Base-by-base conservation (phyloP, 2,888 invertebrate genomes). In the Patella caerulea region DNA sequence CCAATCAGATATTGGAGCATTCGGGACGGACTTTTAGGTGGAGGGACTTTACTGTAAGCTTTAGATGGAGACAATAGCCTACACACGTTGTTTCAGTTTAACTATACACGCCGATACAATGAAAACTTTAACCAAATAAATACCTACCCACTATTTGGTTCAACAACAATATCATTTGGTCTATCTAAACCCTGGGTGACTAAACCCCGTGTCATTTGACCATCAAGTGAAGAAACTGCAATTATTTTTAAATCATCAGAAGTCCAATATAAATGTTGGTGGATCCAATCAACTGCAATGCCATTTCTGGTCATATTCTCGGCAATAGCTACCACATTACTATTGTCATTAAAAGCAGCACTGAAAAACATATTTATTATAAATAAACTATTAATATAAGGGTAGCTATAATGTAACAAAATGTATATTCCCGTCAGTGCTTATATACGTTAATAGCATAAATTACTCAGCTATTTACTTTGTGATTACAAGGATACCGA, bases 271-370 rank as follows among this genome's bases (percentile, higher is more conserved):
- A 99, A 95, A 89, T 98, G 97, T 92, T 96, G 96, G 93, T 98
- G 98, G 81, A 99, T 95, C 99, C 99, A 99, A 92, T 99, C 99
- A 19, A 98, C 96, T 3, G 99, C 98, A 80, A 99, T 93, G 3
- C 98, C 99, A 92, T 99, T 97, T 79, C 95, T 96, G 76, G 97
- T 93, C 88, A 96, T 72, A 7, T 78, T 70, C 2, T 81, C 75
- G 14, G 74, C 80, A 14, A 81, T 72, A n/a, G 76, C 77, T 7
- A 78, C 74, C 15, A 74, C 75, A 14, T 72, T 74, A 5, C 95
- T 95, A 77, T 97, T 97, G 92, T 97, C 97, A 91, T 97, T 96
- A 86, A 98, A 97, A 45, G 97, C 97, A 24, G 97, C 97, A 92
- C 96, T 87, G 82, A 72, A 86, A 80, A 45, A 12, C 54, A 76